These are phyloP conservation scores for Herminia tarsipennalis DNA, from an alignment of 2,888 invertebrate genomes.

Conservation along the genomic window DNA sequence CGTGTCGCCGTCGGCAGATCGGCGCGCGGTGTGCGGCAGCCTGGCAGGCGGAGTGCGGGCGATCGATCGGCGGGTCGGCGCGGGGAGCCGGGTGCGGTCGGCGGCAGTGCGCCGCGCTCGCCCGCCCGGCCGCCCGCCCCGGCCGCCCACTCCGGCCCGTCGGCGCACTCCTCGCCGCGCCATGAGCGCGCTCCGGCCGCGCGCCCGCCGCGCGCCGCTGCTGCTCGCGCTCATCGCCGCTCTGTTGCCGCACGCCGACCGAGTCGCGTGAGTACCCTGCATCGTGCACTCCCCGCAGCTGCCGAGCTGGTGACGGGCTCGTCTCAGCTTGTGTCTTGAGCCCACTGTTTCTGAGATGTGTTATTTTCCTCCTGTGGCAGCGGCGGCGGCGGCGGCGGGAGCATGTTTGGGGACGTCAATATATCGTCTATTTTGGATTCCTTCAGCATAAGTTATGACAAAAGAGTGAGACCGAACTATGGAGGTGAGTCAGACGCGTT, in stretches of 20 bases:
- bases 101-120: constrained; percentile 49
- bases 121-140: constrained; percentile 32
- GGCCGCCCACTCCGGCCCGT: constrained; percentile 42
- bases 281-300: not conserved
- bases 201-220: constrained; percentile 53
- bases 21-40: not conserved
- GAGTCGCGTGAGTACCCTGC: constrained; percentile 55
- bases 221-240: constrained; percentile 56
- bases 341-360: constrained; percentile 15
- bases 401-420: constrained; percentile 94
- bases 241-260: constrained; percentile 58
- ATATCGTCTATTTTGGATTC: constrained; percentile 96
- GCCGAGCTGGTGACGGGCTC: not conserved
- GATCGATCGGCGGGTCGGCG: constrained; percentile 21
- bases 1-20: constrained; percentile 8
- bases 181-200: constrained; percentile 52
- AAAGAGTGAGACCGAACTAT: constrained; percentile 98
- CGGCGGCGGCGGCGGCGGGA: constrained; percentile 86
- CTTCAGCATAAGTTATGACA: constrained; percentile 97
- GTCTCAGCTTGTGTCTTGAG: too few relatives aligned
- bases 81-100: constrained; percentile 17
- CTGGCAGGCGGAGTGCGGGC: constrained; percentile 15
- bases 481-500: constrained; percentile 88
- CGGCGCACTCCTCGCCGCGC: constrained; percentile 23
- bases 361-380: constrained; percentile 77